Evolutionary conservation across 2,113 vertebrate species (phyloP), one percentile per base, ranked within the genome.

Genomic region (Chionodraco myersi): DNA sequence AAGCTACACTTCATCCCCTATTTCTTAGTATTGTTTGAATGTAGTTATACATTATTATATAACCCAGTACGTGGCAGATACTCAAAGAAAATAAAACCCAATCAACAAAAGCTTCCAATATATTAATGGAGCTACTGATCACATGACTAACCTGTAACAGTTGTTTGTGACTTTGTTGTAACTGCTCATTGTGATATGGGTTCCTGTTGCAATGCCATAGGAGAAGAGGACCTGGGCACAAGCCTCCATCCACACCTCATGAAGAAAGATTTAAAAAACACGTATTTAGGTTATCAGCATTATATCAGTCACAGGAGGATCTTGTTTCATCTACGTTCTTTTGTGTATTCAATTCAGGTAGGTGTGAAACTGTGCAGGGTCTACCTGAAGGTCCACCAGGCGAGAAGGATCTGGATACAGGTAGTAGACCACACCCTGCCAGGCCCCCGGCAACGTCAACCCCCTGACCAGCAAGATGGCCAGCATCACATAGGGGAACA

Each of bases 141-240:
- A 4, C 2, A 44, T 54, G 2, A 3, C 56, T 75, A 36, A 85
- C 86, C 12, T 82, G 72, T 82, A 88, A 52, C 86, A 88, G 47
- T 85, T 82, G 72, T 82, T 88, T 10, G 75, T 58, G 30, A 63
- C 30, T 82, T 79, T 82, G 60, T 85, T 88, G 76, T 88, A 88
- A 75, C 86, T 88, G 47, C 82, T 34, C 21, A 80, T 12, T 36
- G 75, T 85, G 47, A 77, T 88, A 6, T 82, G 0, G 18, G 47
- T 79, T 44, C 86, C 86, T 30, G 62, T 36, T 21, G 75, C 62
- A 16, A 88, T 26, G 36, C 72, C 76, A 51, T 88, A 88, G 3
- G 86, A 88, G 72, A 88, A 88, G 15, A 88, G 58, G 41, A 88
- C 79, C 79, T 88, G 86, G 64, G 72, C 10, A 6, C 82, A 75